Base-by-base conservation (phyloP, 2,888 invertebrate genomes). In the Pyrrhia umbra region DNA sequence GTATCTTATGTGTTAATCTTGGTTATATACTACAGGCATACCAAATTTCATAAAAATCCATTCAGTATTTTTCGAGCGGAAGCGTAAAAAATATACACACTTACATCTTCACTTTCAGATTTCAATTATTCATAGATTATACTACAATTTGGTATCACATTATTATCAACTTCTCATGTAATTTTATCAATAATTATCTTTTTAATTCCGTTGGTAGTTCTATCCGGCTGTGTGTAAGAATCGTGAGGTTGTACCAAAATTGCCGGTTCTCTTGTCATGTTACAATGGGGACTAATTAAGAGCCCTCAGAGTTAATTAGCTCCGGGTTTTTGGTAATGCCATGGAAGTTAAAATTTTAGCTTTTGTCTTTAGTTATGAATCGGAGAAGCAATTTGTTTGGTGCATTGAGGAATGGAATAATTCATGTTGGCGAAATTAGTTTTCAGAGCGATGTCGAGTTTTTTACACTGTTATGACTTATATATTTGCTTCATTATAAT, bases 281-380 rank as follows among this genome's bases (percentile, higher is more conserved):
- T 90, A 93, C 94, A 93, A 94, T 93, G 88, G 91, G 86, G 90
- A 92, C 93, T 94, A 94, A 94, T 94, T 93, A 94, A 93, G 91
- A 89, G 87, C 88, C 88, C 88, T 84, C 86, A 71, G 74, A 84
- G 88, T 90, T 93, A 94, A 94, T 94, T 92, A 92, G 88, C 87
- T 88, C 87, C 81, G 83, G 88, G 85, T 85, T 90, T 90, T 85
- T 71, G 86, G 88, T 88, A 85, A 88, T 86, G 85, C 85, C 81
- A 84, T 82, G 81, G 73, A 80, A 85, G 83, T 80, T 79, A 82
- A 13, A 79, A 86, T 85, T 87, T 87, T 84, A 75, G 85, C 86
- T 91, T n/a, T 91, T 91, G 89, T 91, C 89, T 90, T 84, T 63
- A 76, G 64, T 74, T 76, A 65, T 75, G 75, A 80, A 79, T 78